Percentiles rank a stretch among this genome's conserved stretches.
Evolutionary conservation across 2,113 vertebrate genomes (phyloP).

Genomic region (Clarias gariepinus): DNA sequence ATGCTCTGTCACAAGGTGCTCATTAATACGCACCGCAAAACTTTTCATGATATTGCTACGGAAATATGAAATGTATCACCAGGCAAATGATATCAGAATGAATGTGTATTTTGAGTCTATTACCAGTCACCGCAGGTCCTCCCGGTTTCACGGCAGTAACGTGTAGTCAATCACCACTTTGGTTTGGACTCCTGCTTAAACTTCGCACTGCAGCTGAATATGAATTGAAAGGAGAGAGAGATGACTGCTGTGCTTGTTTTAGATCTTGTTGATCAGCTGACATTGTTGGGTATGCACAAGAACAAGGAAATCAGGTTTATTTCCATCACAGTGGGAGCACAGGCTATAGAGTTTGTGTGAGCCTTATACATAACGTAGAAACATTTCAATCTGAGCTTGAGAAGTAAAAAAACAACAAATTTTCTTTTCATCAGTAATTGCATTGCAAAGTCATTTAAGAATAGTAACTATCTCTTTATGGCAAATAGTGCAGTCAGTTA

Average conservation of each 20-base stretch:
- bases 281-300: background rate
- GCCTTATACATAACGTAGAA: background rate
- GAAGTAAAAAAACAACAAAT: too few species aligned
- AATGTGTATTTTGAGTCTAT: background rate
- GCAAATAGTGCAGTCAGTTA: too few species aligned
- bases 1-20: background rate
- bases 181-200: slow-evolving; percentile 6
- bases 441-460: too few species aligned
- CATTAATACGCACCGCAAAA: background rate
- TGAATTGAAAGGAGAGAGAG: background rate
- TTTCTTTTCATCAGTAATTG: too few species aligned
- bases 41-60: background rate
- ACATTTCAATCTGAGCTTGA: background rate
- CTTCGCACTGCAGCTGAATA: background rate
- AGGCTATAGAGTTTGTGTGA: background rate
- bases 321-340: slow-evolving; percentile 6
- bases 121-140: slow-evolving; percentile 7
- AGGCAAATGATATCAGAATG: background rate
- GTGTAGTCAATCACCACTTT: slow-evolving; percentile 5
- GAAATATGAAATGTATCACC: background rate
- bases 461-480: too few species aligned
- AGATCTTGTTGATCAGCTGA: background rate
- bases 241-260: background rate
- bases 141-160: background rate
- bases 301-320: slow-evolving; percentile 17